Base-by-base conservation (phyloP, 2,888 invertebrate species). In the Eupithecia insigniata region DNA sequence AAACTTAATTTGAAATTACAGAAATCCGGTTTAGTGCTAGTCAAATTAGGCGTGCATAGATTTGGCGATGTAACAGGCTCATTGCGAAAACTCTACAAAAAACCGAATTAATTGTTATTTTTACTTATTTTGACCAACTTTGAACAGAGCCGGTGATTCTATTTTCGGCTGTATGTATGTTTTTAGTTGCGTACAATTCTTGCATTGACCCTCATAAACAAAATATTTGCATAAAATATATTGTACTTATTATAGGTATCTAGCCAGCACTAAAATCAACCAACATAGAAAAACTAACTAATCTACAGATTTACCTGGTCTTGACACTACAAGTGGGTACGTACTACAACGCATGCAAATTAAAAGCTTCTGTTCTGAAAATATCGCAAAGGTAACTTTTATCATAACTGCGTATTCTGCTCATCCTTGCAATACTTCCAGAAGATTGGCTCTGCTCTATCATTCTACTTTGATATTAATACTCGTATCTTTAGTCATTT, bases 201-300 rank as follows among this genome's bases (percentile, higher is more conserved):
- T 64, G 58, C 58, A 70, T 66, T 39, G 66, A 66, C 36, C 62
- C 69, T 51, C 32, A 16, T 12, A 69, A 7, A 14, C 46, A 26
- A 36, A 34, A 61, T 26, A 51, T 28, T 60, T n/a, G n/a, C 14
- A 58, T 5, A 58, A n/a, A n/a, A n/a, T n/a, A n/a, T n/a, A n/a
- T n/a, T n/a, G n/a, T 58, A 18, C 32, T 62, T 18, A n/a, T n/a
- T 61, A 22, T 22, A n/a, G n/a, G n/a, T n/a, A 3, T 22, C 51
- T 51, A 22, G 26, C 55, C 55, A 14, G 55, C 51, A 12, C 10
- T 22, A 12, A 51, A 22, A 51, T 26, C 10, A 22, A 51, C 4
- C n/a, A 12, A 51, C 22, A 51, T 22, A 12, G 51, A 51, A 22
- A 22, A 26, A 51, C 51, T 12, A 55, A 55, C 26, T 26, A 55